Conservation (phyloP, 2,888 invertebrate species). For the Lymantria monacha region DNA sequence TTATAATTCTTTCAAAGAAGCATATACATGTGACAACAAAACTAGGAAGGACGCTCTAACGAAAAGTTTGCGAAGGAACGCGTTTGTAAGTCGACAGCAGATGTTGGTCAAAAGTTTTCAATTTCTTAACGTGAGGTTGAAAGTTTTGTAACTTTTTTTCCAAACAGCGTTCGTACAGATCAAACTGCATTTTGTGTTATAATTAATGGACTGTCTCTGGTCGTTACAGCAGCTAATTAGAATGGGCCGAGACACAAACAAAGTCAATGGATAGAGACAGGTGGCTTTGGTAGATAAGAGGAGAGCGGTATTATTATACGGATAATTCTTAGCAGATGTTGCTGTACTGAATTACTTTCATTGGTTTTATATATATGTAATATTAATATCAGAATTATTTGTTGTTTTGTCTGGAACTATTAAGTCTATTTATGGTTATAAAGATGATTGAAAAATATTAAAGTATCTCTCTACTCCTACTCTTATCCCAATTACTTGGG, state of each 20-base stretch:
- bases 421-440: not conserved
- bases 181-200: constrained; percentile 57
- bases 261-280: constrained; percentile 60
- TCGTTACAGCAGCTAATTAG: constrained; percentile 66
- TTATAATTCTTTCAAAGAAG: constrained; percentile 23
- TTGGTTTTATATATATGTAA: constrained; percentile 7
- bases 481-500: too few relatives aligned
- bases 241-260: constrained; percentile 53
- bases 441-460: not conserved
- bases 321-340: constrained; percentile 17
- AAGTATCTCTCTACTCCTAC: too few relatives aligned
- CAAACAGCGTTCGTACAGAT: constrained; percentile 49
- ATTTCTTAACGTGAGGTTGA: constrained; percentile 33
- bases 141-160: constrained; percentile 44
- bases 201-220: constrained; percentile 66
- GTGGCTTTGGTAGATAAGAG: constrained; percentile 48
- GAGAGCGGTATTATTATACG: constrained; percentile 19
- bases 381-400: not conserved
- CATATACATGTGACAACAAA: constrained; percentile 22
- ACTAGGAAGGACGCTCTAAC: constrained; percentile 34
- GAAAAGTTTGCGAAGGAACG: constrained; percentile 40
- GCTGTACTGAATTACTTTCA: constrained; percentile 6
- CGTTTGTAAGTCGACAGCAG: constrained; percentile 43
- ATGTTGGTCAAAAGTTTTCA: constrained; percentile 44
- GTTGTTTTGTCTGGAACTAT: not conserved